Conservation (phyloP, 2,797 vertebrate species). For the Manis crassicaudata region DNA sequence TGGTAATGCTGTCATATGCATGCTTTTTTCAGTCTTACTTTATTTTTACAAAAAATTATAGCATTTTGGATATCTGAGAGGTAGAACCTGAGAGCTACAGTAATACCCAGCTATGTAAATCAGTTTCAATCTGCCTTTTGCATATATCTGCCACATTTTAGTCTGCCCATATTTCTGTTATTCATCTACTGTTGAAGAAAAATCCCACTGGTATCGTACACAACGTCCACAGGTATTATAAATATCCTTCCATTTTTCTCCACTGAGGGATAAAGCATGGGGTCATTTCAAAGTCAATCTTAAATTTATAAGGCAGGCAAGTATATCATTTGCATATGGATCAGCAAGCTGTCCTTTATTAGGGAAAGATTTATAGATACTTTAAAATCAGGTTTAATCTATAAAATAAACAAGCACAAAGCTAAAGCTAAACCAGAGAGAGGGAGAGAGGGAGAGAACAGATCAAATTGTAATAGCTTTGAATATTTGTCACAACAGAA, state of each 20-base stretch:
- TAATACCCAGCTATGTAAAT: constrained; percentile 80
- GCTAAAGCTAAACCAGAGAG: neutral
- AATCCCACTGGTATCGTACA: constrained; percentile 83
- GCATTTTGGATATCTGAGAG: constrained; percentile 68
- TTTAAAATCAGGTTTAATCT: constrained; percentile 79
- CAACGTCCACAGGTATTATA: constrained; percentile 83
- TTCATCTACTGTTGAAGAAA: constrained; percentile 81
- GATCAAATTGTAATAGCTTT: constrained; percentile 64
- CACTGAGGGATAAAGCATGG: constrained; percentile 78
- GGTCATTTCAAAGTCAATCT: constrained; percentile 85
- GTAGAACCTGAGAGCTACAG: constrained; percentile 57
- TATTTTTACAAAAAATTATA: constrained; percentile 76
- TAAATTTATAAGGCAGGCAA: constrained; percentile 85
- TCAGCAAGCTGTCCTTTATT: constrained; percentile 75
- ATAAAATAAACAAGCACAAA: constrained; percentile 78
- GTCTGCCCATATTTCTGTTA: constrained; percentile 81
- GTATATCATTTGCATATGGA: constrained; percentile 82
- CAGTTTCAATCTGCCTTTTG: constrained; percentile 78
- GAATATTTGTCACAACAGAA: constrained; percentile 63
- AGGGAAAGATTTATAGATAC: constrained; percentile 82
- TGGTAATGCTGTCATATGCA: constrained; percentile 44
- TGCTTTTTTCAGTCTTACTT: constrained; percentile 62
- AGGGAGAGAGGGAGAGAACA: neutral
- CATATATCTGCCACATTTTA: constrained; percentile 81
- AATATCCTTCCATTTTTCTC: constrained; percentile 82